Percentiles rank a stretch among this genome's conserved stretches.
Conservation (phyloP, 2,888 invertebrate species). For the Globia sparganii region DNA sequence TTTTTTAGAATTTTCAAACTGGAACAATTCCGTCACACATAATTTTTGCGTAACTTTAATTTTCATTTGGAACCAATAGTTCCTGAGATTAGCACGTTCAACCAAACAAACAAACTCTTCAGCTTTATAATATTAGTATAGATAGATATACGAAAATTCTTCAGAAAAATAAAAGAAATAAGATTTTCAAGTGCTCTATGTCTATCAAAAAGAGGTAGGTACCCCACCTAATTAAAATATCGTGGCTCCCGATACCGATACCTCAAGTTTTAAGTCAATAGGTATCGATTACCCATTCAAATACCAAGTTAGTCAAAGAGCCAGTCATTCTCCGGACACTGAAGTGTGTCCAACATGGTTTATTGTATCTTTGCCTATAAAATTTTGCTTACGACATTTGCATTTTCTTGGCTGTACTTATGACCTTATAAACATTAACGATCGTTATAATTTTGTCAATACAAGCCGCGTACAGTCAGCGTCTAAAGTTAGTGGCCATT, state of each 20-base stretch:
- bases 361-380: constrained; percentile 50
- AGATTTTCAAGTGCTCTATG: background rate
- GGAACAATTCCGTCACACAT: no score
- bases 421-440: constrained; percentile 59
- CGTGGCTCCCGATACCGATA: background rate
- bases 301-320: constrained; percentile 34
- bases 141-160: no score
- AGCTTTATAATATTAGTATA: no score
- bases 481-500: background rate
- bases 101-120: no score
- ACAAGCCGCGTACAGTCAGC: constrained; percentile 51
- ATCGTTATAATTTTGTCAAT: constrained; percentile 62
- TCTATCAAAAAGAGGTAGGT: background rate
- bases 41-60: no score
- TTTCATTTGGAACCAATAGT: no score
- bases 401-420: constrained; percentile 56
- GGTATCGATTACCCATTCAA: constrained; percentile 17
- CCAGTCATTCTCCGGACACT: constrained; percentile 44
- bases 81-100: no score
- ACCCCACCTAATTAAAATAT: background rate
- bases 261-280: background rate
- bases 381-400: constrained; percentile 56
- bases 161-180: no score
- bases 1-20: no score
- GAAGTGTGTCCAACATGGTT: constrained; percentile 54